phyloP scores from a whole-genome alignment of 2,888 invertebrate genomes.

The Pristionchus maxplancki region DNA sequence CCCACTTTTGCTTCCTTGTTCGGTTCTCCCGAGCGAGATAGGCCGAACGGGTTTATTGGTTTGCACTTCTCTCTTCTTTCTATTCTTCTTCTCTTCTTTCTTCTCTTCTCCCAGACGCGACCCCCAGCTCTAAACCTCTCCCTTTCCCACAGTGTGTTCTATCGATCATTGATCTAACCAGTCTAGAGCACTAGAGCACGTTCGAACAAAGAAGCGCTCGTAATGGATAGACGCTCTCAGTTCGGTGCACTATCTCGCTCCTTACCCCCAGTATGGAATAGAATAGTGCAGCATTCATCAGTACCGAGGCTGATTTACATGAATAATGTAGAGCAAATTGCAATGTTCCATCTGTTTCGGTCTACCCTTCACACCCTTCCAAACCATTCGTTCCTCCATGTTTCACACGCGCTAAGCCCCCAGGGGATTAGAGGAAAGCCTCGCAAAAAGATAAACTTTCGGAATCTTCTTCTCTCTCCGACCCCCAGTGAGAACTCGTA shows the following conservation, averaged over 20 bases:
- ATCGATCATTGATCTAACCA: background rate
- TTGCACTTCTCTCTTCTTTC: constrained; percentile 34
- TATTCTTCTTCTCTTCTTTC: background rate
- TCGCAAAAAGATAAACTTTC: background rate
- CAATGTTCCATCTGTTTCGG: background rate
- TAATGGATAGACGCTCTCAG: background rate
- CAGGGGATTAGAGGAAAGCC: background rate
- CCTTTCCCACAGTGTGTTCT: background rate
- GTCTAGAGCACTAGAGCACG: background rate
- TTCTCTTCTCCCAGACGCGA: background rate
- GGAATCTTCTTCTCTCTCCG: background rate
- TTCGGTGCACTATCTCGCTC: background rate
- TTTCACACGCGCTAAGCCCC: background rate
- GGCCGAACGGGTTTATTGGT: constrained; percentile 28
- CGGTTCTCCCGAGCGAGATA: background rate
- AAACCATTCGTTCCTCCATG: background rate
- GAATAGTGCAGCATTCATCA: background rate
- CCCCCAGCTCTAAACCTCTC: constrained; percentile 26
- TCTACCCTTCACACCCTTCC: background rate
- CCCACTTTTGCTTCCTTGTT: background rate
- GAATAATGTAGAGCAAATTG: background rate
- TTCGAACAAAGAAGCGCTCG: constrained; percentile 40
- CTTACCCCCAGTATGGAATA: background rate
- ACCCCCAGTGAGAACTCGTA: constrained; percentile 27
- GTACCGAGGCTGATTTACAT: background rate